A percentile compares a stretch with the other conserved stretches of the same genome.
Evolutionary conservation across 2,888 invertebrate species (phyloP).

Genomic region (Cataglyphis altisquamis): DNA sequence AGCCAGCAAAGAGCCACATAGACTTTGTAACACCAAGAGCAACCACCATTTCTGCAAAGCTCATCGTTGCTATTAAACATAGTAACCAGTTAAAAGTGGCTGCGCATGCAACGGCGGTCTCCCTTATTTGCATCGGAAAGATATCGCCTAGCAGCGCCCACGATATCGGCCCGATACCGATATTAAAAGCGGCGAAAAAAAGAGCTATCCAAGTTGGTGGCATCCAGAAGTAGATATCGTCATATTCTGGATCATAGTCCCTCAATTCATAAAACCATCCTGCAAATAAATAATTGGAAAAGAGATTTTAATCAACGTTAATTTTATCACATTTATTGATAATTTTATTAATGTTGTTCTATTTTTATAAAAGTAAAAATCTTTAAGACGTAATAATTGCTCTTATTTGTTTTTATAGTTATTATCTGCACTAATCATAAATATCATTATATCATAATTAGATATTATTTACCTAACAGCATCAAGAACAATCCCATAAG

Average conservation of each 20-base stretch:
- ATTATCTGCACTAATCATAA: neutral
- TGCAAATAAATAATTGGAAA: constrained; percentile 52
- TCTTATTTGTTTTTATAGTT: no score
- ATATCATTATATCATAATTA: neutral
- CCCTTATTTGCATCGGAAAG: constrained; percentile 78
- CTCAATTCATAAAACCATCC: constrained; percentile 78
- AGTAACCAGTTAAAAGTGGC: constrained; percentile 77
- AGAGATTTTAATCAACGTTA: neutral
- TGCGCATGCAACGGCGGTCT: constrained; percentile 69
- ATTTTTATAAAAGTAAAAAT: neutral
- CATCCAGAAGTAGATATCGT: constrained; percentile 81
- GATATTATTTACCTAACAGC: constrained; percentile 77
- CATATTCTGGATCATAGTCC: constrained; percentile 78
- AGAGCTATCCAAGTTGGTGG: constrained; percentile 77
- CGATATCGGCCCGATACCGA: constrained; percentile 81
- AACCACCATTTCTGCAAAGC: constrained; percentile 73
- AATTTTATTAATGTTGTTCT: neutral
- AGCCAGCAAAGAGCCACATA: constrained; percentile 77
- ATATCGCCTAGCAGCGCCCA: constrained; percentile 82
- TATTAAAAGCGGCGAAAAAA: constrained; percentile 78
- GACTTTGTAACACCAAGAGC: constrained; percentile 72
- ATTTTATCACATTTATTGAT: neutral
- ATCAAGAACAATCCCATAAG: constrained; percentile 79
- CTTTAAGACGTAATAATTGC: no score
- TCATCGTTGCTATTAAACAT: constrained; percentile 74